Base-by-base conservation (phyloP, 2,888 invertebrate genomes). In the Acheta domesticus region DNA sequence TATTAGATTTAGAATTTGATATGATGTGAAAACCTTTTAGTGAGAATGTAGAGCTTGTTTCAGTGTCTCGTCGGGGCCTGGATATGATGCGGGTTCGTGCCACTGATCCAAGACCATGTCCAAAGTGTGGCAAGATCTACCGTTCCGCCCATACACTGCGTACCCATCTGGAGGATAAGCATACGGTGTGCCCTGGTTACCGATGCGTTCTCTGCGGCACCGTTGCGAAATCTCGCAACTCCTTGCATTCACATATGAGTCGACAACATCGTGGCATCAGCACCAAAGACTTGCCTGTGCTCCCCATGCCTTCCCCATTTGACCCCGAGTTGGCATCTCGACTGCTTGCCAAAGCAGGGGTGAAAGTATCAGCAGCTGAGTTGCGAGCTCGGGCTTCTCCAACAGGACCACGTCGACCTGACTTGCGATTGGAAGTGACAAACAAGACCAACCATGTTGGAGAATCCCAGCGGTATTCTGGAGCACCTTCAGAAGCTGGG, bases 61-160 rank as follows among this genome's bases (percentile, higher is more conserved):
- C 88, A 91, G 93, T 93, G 83, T 92, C 93, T 80, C 91, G 96
- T 83, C 90, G 96, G 83, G 93, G 94, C 77, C 89, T 96, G 87
- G 96, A 96, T 86, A 91, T 95, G 90, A 90, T 93, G 87, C 91
- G 96, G 84, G 96, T 96, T 77, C 91, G 96, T 85, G 96, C 96
- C 14, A 96, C 96, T 36, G 96, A 96, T 88, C 96, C 96, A 1
- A 90, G 96, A 75, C 96, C 96, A 3, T 96, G 96, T 86, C 96
- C 96, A 19, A 96, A 96, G 86, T 96, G 96, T 86, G 96, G 96
- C 76, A 96, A 96, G 89, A 96, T 96, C 85, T 96, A 96, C 88
- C 90, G 96, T 82, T 96, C 96, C 49, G 96, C 96, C 21, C 96
- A 96, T 88, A 96, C 96, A 19, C 89, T 96, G 83, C 91, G 96